phyloP scores from a whole-genome alignment of 2,888 invertebrate genomes.

The Mesochorus sp. region DNA sequence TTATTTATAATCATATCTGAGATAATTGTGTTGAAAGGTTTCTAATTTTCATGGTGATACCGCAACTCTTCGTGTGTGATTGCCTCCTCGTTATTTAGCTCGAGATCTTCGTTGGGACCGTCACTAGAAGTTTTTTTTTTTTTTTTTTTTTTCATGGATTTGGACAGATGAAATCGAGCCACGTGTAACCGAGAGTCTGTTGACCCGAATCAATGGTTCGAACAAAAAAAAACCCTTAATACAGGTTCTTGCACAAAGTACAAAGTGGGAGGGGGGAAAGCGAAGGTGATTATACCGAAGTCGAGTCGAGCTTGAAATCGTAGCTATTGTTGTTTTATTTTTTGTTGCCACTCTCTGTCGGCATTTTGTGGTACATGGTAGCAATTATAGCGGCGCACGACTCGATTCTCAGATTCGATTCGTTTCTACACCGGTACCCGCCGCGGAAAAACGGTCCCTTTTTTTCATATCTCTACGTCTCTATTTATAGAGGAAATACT shows the following conservation, averaged over 20 bases:
- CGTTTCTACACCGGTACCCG: slow-evolving; percentile 20
- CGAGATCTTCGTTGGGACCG: background rate
- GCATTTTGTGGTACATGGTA: slow-evolving; percentile 14
- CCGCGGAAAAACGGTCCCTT: slow-evolving; percentile 19
- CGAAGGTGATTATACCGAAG: slow-evolving; percentile 33
- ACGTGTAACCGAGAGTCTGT: slow-evolving; percentile 13
- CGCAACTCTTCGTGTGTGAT: background rate
- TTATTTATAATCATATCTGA: background rate
- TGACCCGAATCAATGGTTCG: slow-evolving; percentile 4
- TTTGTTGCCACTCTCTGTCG: slow-evolving; percentile 13
- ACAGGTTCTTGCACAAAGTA: slow-evolving; percentile 10
- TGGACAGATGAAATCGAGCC: slow-evolving; percentile 28
- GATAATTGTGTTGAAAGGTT: slow-evolving; percentile 1
- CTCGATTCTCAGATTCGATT: slow-evolving; percentile 6
- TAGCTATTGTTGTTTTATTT: slow-evolving; percentile 18
- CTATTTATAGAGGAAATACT: background rate
- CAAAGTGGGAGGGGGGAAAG: slow-evolving; percentile 12
- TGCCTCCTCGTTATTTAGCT: background rate
- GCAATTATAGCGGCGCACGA: slow-evolving; percentile 24
- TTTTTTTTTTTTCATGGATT: background rate
- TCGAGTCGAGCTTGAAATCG: slow-evolving; percentile 39
- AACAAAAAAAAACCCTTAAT: slow-evolving; percentile 21
- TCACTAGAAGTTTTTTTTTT: too few species aligned
- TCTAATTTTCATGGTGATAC: background rate
- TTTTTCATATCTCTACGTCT: background rate